Evolutionary conservation across 2,113 vertebrate species (phyloP), one percentile per base, ranked within the genome.

Genomic region (Larimichthys crocea): DNA sequence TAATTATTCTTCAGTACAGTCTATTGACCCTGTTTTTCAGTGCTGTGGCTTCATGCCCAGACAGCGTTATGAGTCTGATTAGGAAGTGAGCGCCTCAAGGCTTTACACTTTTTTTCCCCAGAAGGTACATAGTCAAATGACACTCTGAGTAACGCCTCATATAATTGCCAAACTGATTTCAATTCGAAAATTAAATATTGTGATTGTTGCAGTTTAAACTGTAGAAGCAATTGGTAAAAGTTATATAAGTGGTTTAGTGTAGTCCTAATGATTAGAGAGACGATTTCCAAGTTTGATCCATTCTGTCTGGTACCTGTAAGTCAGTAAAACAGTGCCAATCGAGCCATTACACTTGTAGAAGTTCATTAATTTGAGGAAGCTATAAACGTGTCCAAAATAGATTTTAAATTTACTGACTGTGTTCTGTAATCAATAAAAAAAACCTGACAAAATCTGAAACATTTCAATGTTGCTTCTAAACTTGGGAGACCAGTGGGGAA

Each of bases 21-120:
- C 46, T 85, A 78, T 81, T 86, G 85, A 92, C 85, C 66, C 70
- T 57, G 52, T 72, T 61, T 56, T 76, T 78, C 74, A 15, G 61
- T n/a, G 62, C 69, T 46, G 78, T 86, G 85, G 86, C 81, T 88
- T 83, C 65, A 50, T 82, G 83, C 85, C 83, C 73, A 64, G 85
- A 76, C 64, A 44, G n/a, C 2, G 16, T 12, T 49, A 46, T 11
- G 1, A 64, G 52, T 68, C 48, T 76, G 69, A 83, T 76, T 76
- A 67, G 74, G 42, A 61, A 20, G 61, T 0, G 46, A 73, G 31
- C 26, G 5, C 26, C 64, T 67, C 2, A 0, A 73, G 55, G 49
- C 48, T 22, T 29, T 56, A 56, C 42, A 6, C 24, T 48, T 42
- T 3, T 29, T 5, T 5, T 49, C 15, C 49, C 10, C n/a, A 55